Evolutionary conservation across 2,797 vertebrate genomes (phyloP).

Genomic region (Oreonectes daqikongensis): DNA sequence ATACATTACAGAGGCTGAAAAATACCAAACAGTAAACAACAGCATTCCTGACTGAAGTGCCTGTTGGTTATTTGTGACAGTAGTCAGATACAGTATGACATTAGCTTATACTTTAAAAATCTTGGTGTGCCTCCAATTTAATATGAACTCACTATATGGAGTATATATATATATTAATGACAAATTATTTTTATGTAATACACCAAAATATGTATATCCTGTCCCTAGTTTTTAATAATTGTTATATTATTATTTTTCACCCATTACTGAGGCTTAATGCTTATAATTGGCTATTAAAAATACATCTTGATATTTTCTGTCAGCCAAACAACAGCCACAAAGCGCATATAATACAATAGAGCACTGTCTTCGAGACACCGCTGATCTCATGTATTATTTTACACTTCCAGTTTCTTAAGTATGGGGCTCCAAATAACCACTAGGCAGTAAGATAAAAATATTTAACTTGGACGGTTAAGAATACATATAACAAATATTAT

Average conservation of each 20-base stretch:
- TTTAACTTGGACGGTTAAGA: background rate
- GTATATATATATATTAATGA: too few species aligned
- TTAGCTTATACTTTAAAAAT: slow-evolving; percentile 22
- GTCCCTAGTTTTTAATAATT: too few species aligned
- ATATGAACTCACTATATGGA: too few species aligned
- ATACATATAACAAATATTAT: background rate
- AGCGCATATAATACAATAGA: background rate
- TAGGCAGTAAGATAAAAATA: background rate
- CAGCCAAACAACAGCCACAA: too few species aligned
- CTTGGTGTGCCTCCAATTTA: background rate
- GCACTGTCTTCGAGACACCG: background rate
- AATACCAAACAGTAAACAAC: slow-evolving; percentile 9
- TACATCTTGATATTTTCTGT: too few species aligned
- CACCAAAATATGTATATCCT: too few species aligned
- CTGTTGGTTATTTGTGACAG: slow-evolving; percentile 19
- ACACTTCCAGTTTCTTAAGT: slow-evolving; percentile 4
- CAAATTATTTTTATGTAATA: too few species aligned
- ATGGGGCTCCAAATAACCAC: background rate
- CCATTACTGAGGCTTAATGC: too few species aligned
- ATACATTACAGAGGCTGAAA: slow-evolving; percentile 5
- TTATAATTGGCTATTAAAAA: too few species aligned
- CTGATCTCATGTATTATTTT: slow-evolving; percentile 4
- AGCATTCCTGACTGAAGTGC: slow-evolving; percentile 5
- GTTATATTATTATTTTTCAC: too few species aligned
- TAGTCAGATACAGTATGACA: slow-evolving; percentile 22